Base-by-base conservation (phyloP, 2,113 vertebrate species). In the Syngnathus scovelli region DNA sequence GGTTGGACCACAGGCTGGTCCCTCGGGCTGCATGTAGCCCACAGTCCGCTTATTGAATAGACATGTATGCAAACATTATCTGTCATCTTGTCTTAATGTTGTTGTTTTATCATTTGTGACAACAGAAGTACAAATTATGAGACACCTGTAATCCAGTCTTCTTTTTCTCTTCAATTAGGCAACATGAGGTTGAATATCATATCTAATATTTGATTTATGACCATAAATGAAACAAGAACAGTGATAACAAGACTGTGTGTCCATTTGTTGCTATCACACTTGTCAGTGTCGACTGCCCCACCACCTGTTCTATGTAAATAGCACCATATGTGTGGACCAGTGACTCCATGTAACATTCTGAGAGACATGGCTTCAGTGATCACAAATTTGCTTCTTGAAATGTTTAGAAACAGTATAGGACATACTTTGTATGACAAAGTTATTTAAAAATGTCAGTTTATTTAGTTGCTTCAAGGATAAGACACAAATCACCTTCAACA, bases 281-380 rank as follows among this genome's bases (percentile, higher is more conserved):
- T 80, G 69, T 75, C 76, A 61, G 65, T 67, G 74, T 73, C 81
- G 58, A 66, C 66, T 67, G 64, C 61, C 64, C 51, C 59, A 3
- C 81, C 83, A 86, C 78, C 83, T 85, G 85, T 67, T 73, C 61
- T 67, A 76, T 83, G 70, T 79, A 84, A 86, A 80, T 79, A 80
- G 68, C 67, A 76, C 84, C 72, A 75, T 79, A 82, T 83, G 75
- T 77, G 76, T 69, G 74, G 67, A 71, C 70, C 72, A 65, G 71
- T 79, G 68, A 69, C 62, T 83, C 82, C 71, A 84, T 81, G 74
- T 69, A 74, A 69, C 78, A 78, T 85, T 77, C 48, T 52, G 74
- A 3, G 55, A 7, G 11, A 7, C 27, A 33, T 27, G 11, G 15
- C 46, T 49, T 8, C 46, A 7, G 13, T 33, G 12, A 27, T 12